Conservation (phyloP, 2,797 vertebrate genomes). For the Huso huso region DNA sequence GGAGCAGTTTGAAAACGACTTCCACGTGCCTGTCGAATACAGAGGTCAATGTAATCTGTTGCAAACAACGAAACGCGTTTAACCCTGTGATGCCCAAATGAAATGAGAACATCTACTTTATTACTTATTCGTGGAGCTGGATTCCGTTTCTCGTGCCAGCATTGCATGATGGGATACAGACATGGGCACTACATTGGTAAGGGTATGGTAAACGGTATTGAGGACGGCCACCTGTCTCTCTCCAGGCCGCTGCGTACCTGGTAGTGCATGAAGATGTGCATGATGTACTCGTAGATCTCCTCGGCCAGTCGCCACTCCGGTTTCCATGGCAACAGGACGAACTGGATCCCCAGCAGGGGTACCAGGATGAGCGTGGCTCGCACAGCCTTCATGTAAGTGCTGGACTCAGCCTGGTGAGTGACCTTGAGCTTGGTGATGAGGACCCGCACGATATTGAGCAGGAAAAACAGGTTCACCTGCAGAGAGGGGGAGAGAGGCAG, state of each 20-base stretch:
- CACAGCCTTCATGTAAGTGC: slow-evolving; percentile 66
- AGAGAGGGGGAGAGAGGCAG: neutral
- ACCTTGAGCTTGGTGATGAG: slow-evolving; percentile 66
- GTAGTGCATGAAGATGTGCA: slow-evolving; percentile 50
- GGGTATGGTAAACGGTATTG: slow-evolving; percentile 60
- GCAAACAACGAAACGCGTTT: too few species aligned
- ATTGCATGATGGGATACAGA: too few species aligned
- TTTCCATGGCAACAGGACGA: slow-evolving; percentile 50
- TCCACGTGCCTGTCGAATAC: too few species aligned
- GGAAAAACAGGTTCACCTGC: slow-evolving; percentile 68
- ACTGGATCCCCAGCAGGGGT: slow-evolving; percentile 62
- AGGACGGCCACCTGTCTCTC: slow-evolving; percentile 16
- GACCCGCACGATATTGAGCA: slow-evolving; percentile 67
- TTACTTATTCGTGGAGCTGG: too few species aligned
- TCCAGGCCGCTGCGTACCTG: slow-evolving; percentile 42
- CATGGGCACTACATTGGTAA: slow-evolving; percentile 44
- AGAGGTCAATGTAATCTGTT: too few species aligned
- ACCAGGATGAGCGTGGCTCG: slow-evolving; percentile 68
- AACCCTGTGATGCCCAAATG: too few species aligned
- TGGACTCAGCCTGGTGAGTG: slow-evolving; percentile 60
- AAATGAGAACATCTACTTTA: slow-evolving; percentile 45
- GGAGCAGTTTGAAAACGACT: too few species aligned
- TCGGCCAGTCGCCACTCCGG: slow-evolving; percentile 38
- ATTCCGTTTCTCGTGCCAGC: too few species aligned
- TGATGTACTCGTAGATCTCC: slow-evolving; percentile 47